Base-by-base conservation (phyloP, 2,888 invertebrate genomes). In the Drosophila peninsularis region DNA sequence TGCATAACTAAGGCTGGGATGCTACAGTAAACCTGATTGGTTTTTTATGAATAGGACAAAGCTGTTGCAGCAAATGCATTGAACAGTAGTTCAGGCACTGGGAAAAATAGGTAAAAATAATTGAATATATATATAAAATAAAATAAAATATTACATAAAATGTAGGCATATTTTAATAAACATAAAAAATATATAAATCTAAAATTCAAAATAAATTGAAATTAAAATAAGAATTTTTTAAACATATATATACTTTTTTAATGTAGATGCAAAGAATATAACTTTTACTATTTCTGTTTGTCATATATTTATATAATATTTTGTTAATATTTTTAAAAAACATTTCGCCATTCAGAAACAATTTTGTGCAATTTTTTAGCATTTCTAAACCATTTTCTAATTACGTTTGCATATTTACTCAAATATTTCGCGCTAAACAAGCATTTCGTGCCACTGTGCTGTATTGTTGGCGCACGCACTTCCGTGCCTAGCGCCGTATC, bases 391-490 rank as follows among this genome's bases (percentile, higher is more conserved):
- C 19, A 45, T 13, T n/a, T 27, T 9, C 1, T 30, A 11, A 47
- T 27, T 1, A 21, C 9, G 17, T 47, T 6, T 7, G 5, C 4
- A 24, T 32, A 21, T 13, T 42, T 21, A 13, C 6, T 21, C 5
- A 17, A 37, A 21, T 21, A n/a, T 5, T 9, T 1, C 14, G 1
- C 5, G 3, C 4, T 32, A 19, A 32, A 5, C 9, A 34, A 47
- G 17, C 5, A n/a, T 14, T 36, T 57, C 0, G 49, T 36, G 42
- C 63, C 74, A 74, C 67, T 77, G 77, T 75, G 65, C 62, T 27
- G 36, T 45, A 52, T 9, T 58, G 70, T 41, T 36, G 11, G 32
- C 64, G 60, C 69, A 76, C 79, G 75, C 79, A 78, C 69, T 78
- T 76, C 63, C 69, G 60, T 42, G 57, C 50, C 49, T 49, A 61